Evolutionary conservation across 2,797 vertebrate species (phyloP), one percentile per base, ranked within the genome.

Genomic region (Rhinella marina): DNA sequence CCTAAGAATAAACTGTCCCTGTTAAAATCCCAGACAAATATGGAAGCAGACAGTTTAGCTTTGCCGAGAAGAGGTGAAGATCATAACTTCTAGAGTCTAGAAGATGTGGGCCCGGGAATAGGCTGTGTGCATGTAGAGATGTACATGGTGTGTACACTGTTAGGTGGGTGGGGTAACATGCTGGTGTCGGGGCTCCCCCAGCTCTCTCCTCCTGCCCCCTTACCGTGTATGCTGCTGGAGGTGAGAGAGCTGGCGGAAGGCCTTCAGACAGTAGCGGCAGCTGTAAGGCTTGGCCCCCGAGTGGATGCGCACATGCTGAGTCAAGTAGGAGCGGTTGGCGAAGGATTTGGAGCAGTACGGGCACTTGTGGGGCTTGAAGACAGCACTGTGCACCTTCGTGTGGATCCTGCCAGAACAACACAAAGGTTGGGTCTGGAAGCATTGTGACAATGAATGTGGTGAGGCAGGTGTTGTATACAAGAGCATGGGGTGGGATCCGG

Each of bases 211-310:
- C 93, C 91, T 83, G 92, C 95, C 95, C 95, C 94, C 95, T 96
- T 95, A 98, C 98, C 98, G 97, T 97, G 97, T 98, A 96, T 99
- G 98, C 93, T 99, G 98, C 96, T 99, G 98, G 93, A 99, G 96
- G 96, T 99, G 98, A 95, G 98, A 99, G 95, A 98, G 97, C 93
- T 98, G 97, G 94, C 97, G 96, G 94, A 98, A 98, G 92, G 94
- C 94, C 94, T 98, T 98, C 92, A 98, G 95, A 93, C 97, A 98
- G 94, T 92, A 98, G 85, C 94, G 94, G 92, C 97, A 98, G 93
- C 94, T 93, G 94, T 98, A 98, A 76, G 97, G 97, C 94, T 97
- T 97, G 93, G 96, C 96, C 88, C 97, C 97, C 0, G 97, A 97
- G 94, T 98, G 97, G 94, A 98, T 98, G 90, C 97, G 97, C 91